Evolutionary conservation across 2,888 invertebrate species (phyloP), one percentile per base, ranked within the genome.

Genomic region (Drosophila merina): DNA sequence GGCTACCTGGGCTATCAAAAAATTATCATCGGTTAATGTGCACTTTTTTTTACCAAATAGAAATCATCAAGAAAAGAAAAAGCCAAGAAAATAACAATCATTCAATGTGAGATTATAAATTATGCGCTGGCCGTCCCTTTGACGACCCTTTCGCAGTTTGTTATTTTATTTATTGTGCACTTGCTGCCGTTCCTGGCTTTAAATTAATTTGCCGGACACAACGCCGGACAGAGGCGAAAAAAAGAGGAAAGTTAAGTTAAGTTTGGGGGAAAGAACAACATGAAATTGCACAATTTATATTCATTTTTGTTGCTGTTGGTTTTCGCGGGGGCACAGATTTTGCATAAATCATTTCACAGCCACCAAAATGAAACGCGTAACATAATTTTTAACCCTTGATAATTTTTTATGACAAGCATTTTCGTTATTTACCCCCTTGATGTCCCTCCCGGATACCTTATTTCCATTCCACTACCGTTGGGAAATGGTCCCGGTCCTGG

Each of bases 391-490:
- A 83, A 88, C 82, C 82, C 82, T 83, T 83, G 88, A 83, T 83
- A 87, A 88, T 87, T 88, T 82, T 82, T 83, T 83, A 83, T 83
- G 88, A 83, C 88, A 83, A 83, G 88, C 82, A 80, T 82, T 83
- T 82, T 82, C 77, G 88, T 84, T 86, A 80, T 79, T 63, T 82
- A 48, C 50, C 67, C 45, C 28, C 28, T 28, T 28, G 28, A 6
- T 28, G 56, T 25, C 36, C n/a, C 55, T 12, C 10, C 30, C 44
- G 12, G 14, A 57, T 56, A 47, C 60, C 62, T 20, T 54, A 12
- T 25, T 52, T 30, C 33, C 20, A 25, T 12, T 38, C 36, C 14
- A 26, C 40, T 56, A 25, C 38, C n/a, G 55, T 33, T 62, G 63
- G 42, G 38, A 40, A 52, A 52, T 28, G 28, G 28, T 28, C 28